Percentiles rank a stretch among this genome's conserved stretches.
These are phyloP conservation scores for Proisotoma minuta DNA, from an alignment of 2,888 invertebrate genomes.

Conservation along the genomic window DNA sequence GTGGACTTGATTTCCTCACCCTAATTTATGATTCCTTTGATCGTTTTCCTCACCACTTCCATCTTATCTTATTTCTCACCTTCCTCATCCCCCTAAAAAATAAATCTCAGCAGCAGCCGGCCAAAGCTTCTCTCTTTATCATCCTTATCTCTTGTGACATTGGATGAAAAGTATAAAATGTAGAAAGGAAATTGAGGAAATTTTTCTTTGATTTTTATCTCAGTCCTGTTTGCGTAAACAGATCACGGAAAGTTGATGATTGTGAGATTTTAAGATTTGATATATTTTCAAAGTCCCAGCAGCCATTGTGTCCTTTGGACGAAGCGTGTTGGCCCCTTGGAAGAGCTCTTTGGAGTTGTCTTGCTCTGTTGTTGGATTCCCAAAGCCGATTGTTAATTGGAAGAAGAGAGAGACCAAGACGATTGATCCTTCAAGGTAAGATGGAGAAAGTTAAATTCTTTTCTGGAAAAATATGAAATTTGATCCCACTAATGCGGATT, in stretches of 20 bases:
- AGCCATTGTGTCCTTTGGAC: slow-evolving; percentile 67
- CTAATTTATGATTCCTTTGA: not conserved
- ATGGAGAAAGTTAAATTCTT: not conserved
- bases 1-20: not conserved
- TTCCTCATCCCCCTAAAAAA: no score
- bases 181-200: no score
- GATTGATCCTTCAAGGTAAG: slow-evolving; percentile 38
- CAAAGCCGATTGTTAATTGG: slow-evolving; percentile 51
- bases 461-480: not conserved
- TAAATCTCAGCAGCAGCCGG: no score
- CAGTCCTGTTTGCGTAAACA: no score
- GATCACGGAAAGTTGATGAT: no score
- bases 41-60: not conserved
- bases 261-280: no score
- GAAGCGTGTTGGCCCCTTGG: slow-evolving; percentile 63
- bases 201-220: no score
- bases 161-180: no score
- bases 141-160: not conserved
- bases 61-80: not conserved
- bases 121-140: no score
- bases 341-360: slow-evolving; percentile 61
- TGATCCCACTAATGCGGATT: not conserved
- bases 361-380: slow-evolving; percentile 64
- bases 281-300: slow-evolving; percentile 56
- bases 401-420: slow-evolving; percentile 28